Conservation (phyloP, 2,888 invertebrate genomes). For the Neoitamus cyanurus region DNA sequence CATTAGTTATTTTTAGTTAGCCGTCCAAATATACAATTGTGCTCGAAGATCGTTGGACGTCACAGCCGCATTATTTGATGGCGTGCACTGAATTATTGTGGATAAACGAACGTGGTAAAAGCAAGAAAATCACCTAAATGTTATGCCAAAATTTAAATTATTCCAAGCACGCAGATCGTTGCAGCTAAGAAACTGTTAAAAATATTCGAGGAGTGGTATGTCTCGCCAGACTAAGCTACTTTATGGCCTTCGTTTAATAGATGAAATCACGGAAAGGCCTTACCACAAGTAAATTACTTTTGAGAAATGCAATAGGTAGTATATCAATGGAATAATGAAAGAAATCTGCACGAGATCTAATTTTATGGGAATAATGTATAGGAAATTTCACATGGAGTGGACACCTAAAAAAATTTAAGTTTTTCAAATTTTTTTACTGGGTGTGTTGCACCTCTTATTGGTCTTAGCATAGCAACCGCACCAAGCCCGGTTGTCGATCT, state of each 20-base stretch:
- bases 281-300: neutral
- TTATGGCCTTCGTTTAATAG: neutral
- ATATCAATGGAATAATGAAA: neutral
- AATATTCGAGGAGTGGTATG: slow-evolving; percentile 6
- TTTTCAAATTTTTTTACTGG: too few relatives aligned
- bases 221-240: neutral
- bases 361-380: neutral
- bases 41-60: neutral
- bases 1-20: neutral
- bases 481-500: too few relatives aligned
- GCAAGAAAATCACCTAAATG: slow-evolving; percentile 4
- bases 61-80: neutral
- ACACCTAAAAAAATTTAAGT: too few relatives aligned
- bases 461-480: too few relatives aligned
- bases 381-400: too few relatives aligned
- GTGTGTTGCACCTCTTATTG: too few relatives aligned
- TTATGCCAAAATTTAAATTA: slow-evolving; percentile 18
- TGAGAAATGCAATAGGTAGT: neutral
- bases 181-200: slow-evolving; percentile 3
- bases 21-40: neutral
- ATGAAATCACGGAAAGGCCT: neutral
- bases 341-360: neutral
- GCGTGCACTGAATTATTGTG: neutral
- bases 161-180: neutral
- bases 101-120: slow-evolving; percentile 2